A percentile compares a stretch with the other conserved stretches of the same genome.
Evolutionary conservation across 2,888 invertebrate species (phyloP).

Genomic region (Andrena bucephala): DNA sequence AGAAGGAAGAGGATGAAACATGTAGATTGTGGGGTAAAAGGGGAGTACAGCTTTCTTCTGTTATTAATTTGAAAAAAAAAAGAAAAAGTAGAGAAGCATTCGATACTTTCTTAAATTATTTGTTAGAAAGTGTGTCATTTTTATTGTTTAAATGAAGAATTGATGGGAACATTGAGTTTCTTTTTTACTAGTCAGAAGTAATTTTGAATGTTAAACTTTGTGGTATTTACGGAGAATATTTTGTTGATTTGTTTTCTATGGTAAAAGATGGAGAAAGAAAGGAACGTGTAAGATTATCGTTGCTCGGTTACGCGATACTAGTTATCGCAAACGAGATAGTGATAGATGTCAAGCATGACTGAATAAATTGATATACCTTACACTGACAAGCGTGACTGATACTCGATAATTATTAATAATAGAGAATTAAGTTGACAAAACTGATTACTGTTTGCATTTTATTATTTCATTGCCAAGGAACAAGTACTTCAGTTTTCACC

Average conservation of each 20-base stretch:
- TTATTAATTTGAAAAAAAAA: too few species aligned
- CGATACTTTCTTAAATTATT: too few species aligned
- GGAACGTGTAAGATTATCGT: neutral
- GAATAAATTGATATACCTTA: slow-evolving; percentile 6
- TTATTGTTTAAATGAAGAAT: too few species aligned
- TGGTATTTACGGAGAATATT: too few species aligned
- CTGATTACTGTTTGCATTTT: slow-evolving; percentile 13
- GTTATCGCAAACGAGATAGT: slow-evolving; percentile 4
- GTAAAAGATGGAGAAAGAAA: neutral
- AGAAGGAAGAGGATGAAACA: too few species aligned
- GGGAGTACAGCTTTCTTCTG: too few species aligned
- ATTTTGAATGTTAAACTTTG: too few species aligned
- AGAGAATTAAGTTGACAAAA: slow-evolving; percentile 16
- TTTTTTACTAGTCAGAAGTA: too few species aligned
- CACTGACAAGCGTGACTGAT: neutral
- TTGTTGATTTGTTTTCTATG: neutral
- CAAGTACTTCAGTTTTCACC: neutral
- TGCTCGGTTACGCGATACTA: neutral
- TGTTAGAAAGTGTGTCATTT: too few species aligned
- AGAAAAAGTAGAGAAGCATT: too few species aligned
- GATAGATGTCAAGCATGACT: neutral
- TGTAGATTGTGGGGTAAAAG: too few species aligned
- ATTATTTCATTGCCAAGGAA: neutral
- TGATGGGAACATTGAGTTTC: too few species aligned
- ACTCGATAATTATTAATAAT: slow-evolving; percentile 20